Evolutionary conservation across 2,113 vertebrate genomes (phyloP), one percentile per base, ranked within the genome.

Genomic region (Sceloporus undulatus): DNA sequence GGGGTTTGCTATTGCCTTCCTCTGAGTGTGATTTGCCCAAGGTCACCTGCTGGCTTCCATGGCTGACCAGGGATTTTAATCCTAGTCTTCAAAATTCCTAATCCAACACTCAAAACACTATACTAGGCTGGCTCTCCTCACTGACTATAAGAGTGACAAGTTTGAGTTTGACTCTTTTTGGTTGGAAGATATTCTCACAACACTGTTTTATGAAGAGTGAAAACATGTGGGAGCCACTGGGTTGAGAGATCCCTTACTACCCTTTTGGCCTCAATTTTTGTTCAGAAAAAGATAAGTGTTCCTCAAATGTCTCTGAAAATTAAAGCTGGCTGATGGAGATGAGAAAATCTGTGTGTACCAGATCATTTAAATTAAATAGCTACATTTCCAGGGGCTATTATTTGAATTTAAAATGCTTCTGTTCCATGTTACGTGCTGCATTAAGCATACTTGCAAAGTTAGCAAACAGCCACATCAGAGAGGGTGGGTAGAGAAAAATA

Each of bases 381-480:
- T 78, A 21, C 27, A 62, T 77, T 85, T 78, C 84, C 59, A 85
- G 40, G 40, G 59, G 75, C 59, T 85, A 68, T 78, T 78, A 78
- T 52, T 85, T 77, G 84, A 78, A 78, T 78, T 48, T 78, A n/a
- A 78, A 85, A 85, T 78, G 59, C n/a, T 16, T 77, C 66, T 77
- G 25, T 66, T 40, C 27, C 9, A 52, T 8, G 5, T 85, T 78
- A 65, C 78, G 6, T 21, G 40, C 40, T 14, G 1, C 29, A 85
- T 85, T 78, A 85, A 56, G 18, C 56, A 66, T 75, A 85, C 19
- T 71, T 18, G 29, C 80, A 82, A 66, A 42, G 38, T 85, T 56
- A 40, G 38, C 1, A 9, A 76, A 85, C 56, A 62, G 19, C 52
- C 34, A 65, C 13, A 66, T 70, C 38, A 70, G 65, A 68, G 38